A percentile compares a stretch with the other conserved stretches of the same genome.
phyloP scores from a whole-genome alignment of 2,797 vertebrate species.

The Paratrypauchen microcephalus region DNA sequence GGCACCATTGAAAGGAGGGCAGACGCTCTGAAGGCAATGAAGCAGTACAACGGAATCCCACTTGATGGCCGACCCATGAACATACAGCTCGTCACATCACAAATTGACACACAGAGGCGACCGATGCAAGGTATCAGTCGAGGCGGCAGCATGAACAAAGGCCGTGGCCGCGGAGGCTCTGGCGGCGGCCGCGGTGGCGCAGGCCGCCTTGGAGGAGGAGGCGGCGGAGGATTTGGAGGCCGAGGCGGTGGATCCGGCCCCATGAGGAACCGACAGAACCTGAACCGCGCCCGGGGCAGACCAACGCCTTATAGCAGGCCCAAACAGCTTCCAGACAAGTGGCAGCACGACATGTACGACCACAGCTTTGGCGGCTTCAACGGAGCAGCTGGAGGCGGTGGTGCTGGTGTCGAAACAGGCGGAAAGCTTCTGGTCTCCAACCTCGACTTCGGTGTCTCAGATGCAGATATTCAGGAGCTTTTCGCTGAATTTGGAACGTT shows the following conservation, averaged over 20 bases:
- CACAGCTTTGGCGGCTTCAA: conserved; percentile 89
- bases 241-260: conserved; percentile 84
- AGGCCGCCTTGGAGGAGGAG: conserved; percentile 81
- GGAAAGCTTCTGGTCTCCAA: conserved; percentile 96
- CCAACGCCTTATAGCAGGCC: conserved; percentile 96
- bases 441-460: conserved; percentile 95
- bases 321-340: conserved; percentile 96
- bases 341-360: conserved; percentile 97
- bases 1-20: too few relatives aligned
- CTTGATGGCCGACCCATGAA: too few relatives aligned
- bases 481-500: conserved; percentile 97
- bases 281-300: conserved; percentile 86
- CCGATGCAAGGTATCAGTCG: too few relatives aligned
- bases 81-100: too few relatives aligned
- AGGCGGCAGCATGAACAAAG: too few relatives aligned
- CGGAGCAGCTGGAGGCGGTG: conserved; percentile 71
- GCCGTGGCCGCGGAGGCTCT: conserved; percentile 82
- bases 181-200: conserved; percentile 72
- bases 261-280: conserved; percentile 80
- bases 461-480: conserved; percentile 98
- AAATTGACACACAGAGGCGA: too few relatives aligned
- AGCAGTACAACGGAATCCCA: too few relatives aligned
- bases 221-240: conserved; percentile 78
- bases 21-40: too few relatives aligned
- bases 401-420: conserved; percentile 90